Evolutionary conservation across 1,140 invertebrate genomes (phyloP).

Genomic region (honey bee (Apis mellifera)): Amel_HAv3.1 CM009934.2:12103501-12104000

Average conservation of each 20-base stretch:
- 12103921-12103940: constrained; percentile 74
- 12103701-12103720: constrained; percentile 61
- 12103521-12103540: not conserved
- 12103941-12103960: constrained; percentile 79
- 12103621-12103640: constrained; percentile 47
- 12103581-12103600: constrained; percentile 50
- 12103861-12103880: constrained; percentile 77
- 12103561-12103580: not conserved
- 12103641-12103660: constrained; percentile 71
- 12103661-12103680: constrained; percentile 53
- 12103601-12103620: constrained; percentile 63
- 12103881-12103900: constrained; percentile 79
- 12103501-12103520: constrained; percentile 9
- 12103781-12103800: constrained; percentile 74
- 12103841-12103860: constrained; percentile 76
- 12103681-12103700: constrained; percentile 49
- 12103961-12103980: constrained; percentile 81
- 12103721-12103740: constrained; percentile 76
- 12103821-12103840: constrained; percentile 74
- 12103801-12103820: constrained; percentile 75
- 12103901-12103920: constrained; percentile 78
- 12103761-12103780: constrained; percentile 68
- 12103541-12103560: not conserved
- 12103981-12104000: constrained; percentile 70
- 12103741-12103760: constrained; percentile 80